Conservation (phyloP, 2,113 vertebrate genomes). For the Loxodonta africana region DNA sequence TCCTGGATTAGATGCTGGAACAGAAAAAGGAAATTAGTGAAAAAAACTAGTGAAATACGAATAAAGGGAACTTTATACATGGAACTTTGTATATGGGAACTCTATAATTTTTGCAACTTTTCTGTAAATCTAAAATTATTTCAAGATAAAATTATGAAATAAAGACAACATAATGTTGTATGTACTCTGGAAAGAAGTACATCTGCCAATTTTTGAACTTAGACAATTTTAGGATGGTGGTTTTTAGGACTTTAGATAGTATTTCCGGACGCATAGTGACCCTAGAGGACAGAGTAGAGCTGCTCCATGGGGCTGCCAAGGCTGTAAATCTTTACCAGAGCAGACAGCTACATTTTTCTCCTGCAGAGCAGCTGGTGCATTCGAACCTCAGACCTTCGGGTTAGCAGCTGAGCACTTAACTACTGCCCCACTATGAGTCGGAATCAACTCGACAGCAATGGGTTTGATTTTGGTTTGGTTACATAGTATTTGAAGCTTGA, state of each 20-base stretch:
- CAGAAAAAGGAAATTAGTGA: neutral
- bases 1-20: neutral
- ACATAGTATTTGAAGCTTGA: neutral
- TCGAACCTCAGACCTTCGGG: too few species aligned
- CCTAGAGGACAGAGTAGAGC: too few species aligned
- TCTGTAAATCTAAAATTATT: constrained; percentile 18
- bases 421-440: too few species aligned
- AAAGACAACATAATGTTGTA: neutral
- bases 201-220: neutral
- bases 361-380: too few species aligned
- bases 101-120: constrained; percentile 3
- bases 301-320: too few species aligned
- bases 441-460: too few species aligned
- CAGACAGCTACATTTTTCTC: too few species aligned
- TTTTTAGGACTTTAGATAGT: neutral
- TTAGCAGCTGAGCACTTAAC: too few species aligned
- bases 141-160: constrained; percentile 6
- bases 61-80: neutral
- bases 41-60: constrained; percentile 16
- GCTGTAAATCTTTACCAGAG: too few species aligned
- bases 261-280: neutral
- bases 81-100: neutral
- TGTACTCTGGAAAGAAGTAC: neutral
- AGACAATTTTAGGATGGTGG: neutral
- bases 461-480: too few species aligned